phyloP scores from a whole-genome alignment of 2,888 invertebrate species.

The Ceramica pisi region DNA sequence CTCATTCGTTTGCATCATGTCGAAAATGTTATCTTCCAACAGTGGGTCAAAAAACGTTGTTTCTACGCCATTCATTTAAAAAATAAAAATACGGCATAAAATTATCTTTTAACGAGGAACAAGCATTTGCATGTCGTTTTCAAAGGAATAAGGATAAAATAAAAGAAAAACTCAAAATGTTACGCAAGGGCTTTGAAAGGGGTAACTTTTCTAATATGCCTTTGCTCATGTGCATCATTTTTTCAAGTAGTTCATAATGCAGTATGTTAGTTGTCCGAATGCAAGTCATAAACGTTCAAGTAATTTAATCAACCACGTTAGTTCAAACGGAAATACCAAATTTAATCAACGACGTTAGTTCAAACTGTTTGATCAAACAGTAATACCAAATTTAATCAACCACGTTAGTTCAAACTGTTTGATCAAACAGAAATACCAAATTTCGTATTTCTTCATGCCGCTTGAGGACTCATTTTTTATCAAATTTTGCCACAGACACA shows the following conservation, averaged over 20 bases:
- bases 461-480: no score
- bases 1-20: not conserved
- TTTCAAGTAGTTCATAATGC: not conserved
- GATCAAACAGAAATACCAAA: no score
- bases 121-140: conserved; percentile 29
- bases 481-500: no score
- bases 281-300: no score
- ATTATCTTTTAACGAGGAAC: conserved; percentile 44
- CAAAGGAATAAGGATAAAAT: conserved; percentile 24
- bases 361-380: no score
- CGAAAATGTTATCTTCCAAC: not conserved
- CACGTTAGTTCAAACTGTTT: no score
- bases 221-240: not conserved
- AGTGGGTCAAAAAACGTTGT: not conserved
- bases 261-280: not conserved
- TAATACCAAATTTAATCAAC: no score
- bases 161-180: conserved; percentile 26
- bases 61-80: conserved; percentile 5
- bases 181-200: not conserved
- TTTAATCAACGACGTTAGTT: no score
- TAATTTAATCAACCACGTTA: no score
- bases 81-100: conserved; percentile 38
- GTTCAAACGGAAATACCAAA: no score
- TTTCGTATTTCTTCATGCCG: no score
- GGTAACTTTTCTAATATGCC: not conserved